Conservation (phyloP, 2,113 vertebrate species). For the Carlito syrichta region DNA sequence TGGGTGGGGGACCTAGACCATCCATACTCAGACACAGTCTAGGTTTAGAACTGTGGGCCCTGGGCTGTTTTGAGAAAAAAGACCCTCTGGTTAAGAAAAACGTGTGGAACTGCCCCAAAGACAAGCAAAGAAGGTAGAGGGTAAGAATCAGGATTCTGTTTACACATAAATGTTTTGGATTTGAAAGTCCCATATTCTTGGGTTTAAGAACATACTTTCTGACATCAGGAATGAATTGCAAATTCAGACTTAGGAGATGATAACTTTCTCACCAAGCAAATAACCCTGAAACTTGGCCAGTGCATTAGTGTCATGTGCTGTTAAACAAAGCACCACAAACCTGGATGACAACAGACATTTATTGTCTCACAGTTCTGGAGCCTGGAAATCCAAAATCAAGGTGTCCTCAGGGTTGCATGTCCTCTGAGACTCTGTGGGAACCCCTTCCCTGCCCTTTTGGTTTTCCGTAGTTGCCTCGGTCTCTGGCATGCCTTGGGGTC, state of each 20-base stretch:
- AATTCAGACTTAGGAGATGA: constrained; percentile 61
- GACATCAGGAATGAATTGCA: constrained; percentile 56
- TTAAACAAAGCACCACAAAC: background rate
- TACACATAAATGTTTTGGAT: background rate
- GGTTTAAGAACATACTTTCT: background rate
- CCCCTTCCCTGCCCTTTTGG: background rate
- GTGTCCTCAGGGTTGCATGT: background rate
- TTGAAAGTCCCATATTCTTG: constrained; percentile 14
- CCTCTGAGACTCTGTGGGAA: too few relatives aligned
- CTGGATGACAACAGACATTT: background rate
- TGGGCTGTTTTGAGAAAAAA: background rate
- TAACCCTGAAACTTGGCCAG: constrained; percentile 45
- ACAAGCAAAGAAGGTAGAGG: background rate
- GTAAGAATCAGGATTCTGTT: background rate
- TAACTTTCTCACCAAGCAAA: constrained; percentile 45
- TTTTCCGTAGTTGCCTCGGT: rapidly evolving
- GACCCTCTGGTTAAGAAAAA: background rate
- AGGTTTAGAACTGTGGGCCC: background rate
- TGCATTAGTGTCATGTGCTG: background rate
- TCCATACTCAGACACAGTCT: background rate
- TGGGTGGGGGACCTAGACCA: too few relatives aligned
- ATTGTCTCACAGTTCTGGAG: background rate
- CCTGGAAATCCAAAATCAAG: background rate
- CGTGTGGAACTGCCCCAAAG: background rate
- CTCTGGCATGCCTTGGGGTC: too few relatives aligned